Evolutionary conservation across 2,888 invertebrate species (phyloP), one percentile per base, ranked within the genome.

Genomic region (Ennomos quercinarius): DNA sequence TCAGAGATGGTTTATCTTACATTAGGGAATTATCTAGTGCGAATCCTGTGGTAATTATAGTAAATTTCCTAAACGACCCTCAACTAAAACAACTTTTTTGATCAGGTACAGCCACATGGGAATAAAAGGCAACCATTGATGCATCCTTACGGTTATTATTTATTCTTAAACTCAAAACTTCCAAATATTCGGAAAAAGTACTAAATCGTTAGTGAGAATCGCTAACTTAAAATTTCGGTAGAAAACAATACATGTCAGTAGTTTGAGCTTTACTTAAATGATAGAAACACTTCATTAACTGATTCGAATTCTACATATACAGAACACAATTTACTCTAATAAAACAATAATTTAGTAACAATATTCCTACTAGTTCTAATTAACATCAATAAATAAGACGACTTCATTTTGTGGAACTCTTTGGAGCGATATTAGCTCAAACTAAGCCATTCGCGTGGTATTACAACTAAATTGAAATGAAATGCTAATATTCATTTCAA

Each of bases 301-400:
- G 82, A 84, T 87, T 81, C 74, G 76, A 81, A 83, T 78, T 72
- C 84, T 83, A 47, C 51, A 89, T 89, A 90, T 89, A 91, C 87
- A 91, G 84, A 91, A 88, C 85, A 90, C 84, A 81, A 80, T 84
- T 81, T 78, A 81, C 74, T 77, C 83, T 82, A 86, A 85, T 83
- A 89, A 88, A 87, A 89, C 88, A 89, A 90, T 89, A 86, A 84
- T 85, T 83, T 78, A 83, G 80, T 86, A 86, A 87, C 81, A 86
- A 87, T 83, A 83, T 81, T 79, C 76, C 76, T 84, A 87, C 78
- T 85, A 83, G 83, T 75, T 80, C 81, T 87, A 87, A 83, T 83
- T 81, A 86, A 83, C 85, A 80, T 89, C 85, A 90, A 91, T 90
- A 91, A 89, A 90, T 90, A 89, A 86, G 81, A 84, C 86, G 86